These are phyloP conservation scores for Dallia pectoralis DNA, from an alignment of 2,797 vertebrate species.

Conservation along the genomic window DNA sequence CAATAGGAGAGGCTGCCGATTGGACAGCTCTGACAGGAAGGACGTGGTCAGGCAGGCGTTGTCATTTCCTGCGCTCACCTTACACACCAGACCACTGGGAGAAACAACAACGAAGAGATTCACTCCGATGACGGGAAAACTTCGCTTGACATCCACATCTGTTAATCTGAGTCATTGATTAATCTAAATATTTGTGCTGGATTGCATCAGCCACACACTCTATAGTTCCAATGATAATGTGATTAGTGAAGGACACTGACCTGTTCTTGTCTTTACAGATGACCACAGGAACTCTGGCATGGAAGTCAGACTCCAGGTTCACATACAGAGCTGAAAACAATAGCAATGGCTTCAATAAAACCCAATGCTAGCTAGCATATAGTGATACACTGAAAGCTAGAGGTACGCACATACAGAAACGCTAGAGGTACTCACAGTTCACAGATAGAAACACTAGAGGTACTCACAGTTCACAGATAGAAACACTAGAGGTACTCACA, in stretches of 20 bases:
- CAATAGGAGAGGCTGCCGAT: conserved; percentile 72
- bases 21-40: conserved; percentile 79
- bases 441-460: conserved; percentile 78
- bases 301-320: conserved; percentile 91
- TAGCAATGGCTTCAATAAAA: background rate
- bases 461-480: conserved; percentile 86
- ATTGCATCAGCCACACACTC: background rate
- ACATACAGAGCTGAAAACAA: conserved; percentile 77
- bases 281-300: conserved; percentile 89
- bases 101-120: conserved; percentile 6
- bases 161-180: background rate
- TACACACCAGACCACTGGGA: conserved; percentile 86
- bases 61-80: conserved; percentile 95
- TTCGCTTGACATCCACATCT: background rate
- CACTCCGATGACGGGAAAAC: too few relatives aligned
- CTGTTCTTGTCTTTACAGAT: conserved; percentile 91
- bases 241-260: conserved; percentile 52
- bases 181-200: background rate
- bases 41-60: conserved; percentile 86
- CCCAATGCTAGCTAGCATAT: background rate
- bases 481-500: conserved; percentile 85
- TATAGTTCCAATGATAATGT: background rate
- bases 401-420: too few relatives aligned
- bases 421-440: conserved; percentile 85
- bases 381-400: background rate